phyloP scores from a whole-genome alignment of 1,140 invertebrate genomes.

The Propsilocerus akamusi region DNA sequence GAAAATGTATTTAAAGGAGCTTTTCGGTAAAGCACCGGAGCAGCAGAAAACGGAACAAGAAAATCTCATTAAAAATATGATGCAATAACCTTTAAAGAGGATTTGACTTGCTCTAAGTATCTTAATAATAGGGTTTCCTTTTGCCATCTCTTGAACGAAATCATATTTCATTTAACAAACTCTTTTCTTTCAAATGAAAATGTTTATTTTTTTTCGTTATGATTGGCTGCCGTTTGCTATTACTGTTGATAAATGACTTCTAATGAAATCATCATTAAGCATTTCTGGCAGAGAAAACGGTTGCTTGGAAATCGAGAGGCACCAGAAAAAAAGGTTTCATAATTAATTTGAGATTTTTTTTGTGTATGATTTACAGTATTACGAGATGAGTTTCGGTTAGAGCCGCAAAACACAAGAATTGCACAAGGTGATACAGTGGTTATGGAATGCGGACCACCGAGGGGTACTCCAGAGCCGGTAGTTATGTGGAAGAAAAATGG shows the following conservation, averaged over 20 bases:
- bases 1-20: too few species aligned
- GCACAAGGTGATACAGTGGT: slow-evolving; percentile 69
- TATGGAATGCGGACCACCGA: slow-evolving; percentile 68
- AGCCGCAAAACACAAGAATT: slow-evolving; percentile 52
- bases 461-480: slow-evolving; percentile 67
- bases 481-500: slow-evolving; percentile 72
- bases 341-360: slow-evolving; percentile 5
- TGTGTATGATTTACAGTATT: slow-evolving; percentile 38
- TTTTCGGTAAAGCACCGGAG: too few species aligned
- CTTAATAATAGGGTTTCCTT: not conserved
- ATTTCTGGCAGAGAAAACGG: too few species aligned
- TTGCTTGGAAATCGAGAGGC: too few species aligned
- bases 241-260: not conserved
- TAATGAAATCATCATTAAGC: slow-evolving; percentile 3
- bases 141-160: not conserved
- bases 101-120: not conserved
- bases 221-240: not conserved
- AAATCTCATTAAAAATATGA: slow-evolving; percentile 2
- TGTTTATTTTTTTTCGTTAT: too few species aligned
- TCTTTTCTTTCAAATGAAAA: not conserved
- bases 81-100: not conserved
- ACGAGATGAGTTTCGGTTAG: slow-evolving; percentile 63
- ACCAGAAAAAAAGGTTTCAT: too few species aligned
- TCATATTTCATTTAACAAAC: slow-evolving; percentile 3
- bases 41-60: too few species aligned